phyloP scores from a whole-genome alignment of 2,888 invertebrate genomes.

The Xanthia togata region DNA sequence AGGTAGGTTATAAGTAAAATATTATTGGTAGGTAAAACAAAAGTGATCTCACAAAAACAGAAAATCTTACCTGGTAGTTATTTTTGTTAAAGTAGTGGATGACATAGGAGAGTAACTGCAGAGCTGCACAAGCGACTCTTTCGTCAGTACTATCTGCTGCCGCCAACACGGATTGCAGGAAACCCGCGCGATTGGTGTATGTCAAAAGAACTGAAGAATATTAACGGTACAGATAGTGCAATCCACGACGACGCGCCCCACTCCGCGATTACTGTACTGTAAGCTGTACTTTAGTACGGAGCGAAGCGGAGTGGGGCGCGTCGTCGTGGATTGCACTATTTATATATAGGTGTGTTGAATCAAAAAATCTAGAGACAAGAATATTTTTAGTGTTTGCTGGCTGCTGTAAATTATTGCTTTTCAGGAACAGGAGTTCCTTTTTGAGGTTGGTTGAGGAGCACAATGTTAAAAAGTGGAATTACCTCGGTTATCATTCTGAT shows the following conservation, averaged over 20 bases:
- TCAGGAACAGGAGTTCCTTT: not conserved
- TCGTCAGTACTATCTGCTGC: conserved; percentile 77
- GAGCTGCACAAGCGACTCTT: conserved; percentile 81
- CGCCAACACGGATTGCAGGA: conserved; percentile 77
- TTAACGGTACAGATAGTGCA: no score
- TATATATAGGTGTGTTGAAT: not conserved
- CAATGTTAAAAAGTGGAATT: conserved; percentile 1
- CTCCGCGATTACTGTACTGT: no score
- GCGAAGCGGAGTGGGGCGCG: no score
- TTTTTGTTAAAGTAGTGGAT: conserved; percentile 82
- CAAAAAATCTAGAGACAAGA: not conserved
- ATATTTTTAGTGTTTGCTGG: not conserved
- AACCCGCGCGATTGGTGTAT: conserved; percentile 79
- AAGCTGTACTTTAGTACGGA: no score
- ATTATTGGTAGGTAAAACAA: not conserved
- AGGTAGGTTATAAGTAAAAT: not conserved
- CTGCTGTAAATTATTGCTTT: not conserved
- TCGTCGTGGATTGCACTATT: no score
- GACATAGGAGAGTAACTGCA: conserved; percentile 81
- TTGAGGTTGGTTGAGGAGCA: no score
- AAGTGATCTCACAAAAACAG: not conserved
- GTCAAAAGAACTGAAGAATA: conserved; percentile 77
- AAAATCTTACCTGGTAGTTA: conserved; percentile 77
- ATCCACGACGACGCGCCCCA: no score
- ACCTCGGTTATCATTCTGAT: conserved; percentile 84